These are phyloP conservation scores for Mimas tiliae DNA, from an alignment of 2,888 invertebrate species.

Conservation along the genomic window DNA sequence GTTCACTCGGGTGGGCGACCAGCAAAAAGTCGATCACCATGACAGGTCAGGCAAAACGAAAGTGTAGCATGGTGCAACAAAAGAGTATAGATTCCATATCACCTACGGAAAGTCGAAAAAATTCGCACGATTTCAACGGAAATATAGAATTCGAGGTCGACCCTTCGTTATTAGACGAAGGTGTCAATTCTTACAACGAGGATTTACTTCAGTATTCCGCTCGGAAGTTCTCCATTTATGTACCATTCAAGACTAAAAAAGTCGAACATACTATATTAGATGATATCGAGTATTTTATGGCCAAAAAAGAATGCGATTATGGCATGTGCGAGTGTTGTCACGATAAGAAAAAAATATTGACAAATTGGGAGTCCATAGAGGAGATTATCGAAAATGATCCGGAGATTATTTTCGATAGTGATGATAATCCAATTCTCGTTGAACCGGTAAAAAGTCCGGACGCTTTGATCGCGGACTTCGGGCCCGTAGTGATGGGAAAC, in stretches of 20 bases:
- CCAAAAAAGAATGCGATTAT: slow-evolving; percentile 76
- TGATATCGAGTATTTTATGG: slow-evolving; percentile 70
- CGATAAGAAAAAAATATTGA: slow-evolving; percentile 55
- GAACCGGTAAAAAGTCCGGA: slow-evolving; percentile 51
- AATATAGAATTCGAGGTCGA: slow-evolving; percentile 46
- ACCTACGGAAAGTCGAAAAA: slow-evolving; percentile 52
- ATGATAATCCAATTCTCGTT: slow-evolving; percentile 71
- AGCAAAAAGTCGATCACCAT: slow-evolving; percentile 89
- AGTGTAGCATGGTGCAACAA: slow-evolving; percentile 58
- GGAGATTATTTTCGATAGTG: slow-evolving; percentile 76
- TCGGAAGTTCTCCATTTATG: slow-evolving; percentile 67
- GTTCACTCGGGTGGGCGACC: slow-evolving; percentile 95
- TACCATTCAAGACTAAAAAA: slow-evolving; percentile 52
- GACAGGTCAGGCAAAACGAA: slow-evolving; percentile 88
- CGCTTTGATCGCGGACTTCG: slow-evolving; percentile 36
- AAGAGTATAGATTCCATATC: slow-evolving; percentile 52
- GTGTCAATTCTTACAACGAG: slow-evolving; percentile 57
- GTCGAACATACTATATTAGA: slow-evolving; percentile 71
- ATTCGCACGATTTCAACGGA: slow-evolving; percentile 47
- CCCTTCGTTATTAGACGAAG: slow-evolving; percentile 46
- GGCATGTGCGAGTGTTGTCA: slow-evolving; percentile 72
- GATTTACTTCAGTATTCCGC: slow-evolving; percentile 69
- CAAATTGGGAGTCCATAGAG: slow-evolving; percentile 74
- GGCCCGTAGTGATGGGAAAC: slow-evolving; percentile 37
- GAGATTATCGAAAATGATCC: slow-evolving; percentile 80